A percentile compares a stretch with the other conserved stretches of the same genome.
Conservation (phyloP, 2,797 vertebrate species). For the Enteromius afrohamiltoni region DNA sequence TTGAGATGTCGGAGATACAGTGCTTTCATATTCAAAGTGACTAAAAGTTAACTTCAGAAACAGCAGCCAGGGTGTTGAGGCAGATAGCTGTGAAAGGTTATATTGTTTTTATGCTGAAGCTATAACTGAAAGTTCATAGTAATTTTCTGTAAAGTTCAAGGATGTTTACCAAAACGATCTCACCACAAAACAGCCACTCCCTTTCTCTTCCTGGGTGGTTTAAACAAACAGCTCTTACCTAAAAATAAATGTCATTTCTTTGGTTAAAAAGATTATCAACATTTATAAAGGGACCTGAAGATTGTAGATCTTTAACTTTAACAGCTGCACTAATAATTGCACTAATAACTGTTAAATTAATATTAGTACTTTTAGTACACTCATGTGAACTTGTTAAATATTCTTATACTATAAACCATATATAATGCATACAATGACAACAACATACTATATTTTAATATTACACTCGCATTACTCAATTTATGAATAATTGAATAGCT, state of each 20-base stretch:
- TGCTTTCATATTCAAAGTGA: neutral
- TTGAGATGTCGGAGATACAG: neutral
- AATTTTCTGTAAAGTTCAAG: neutral
- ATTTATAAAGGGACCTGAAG: neutral
- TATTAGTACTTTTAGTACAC: neutral
- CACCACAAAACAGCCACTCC: conserved; percentile 17
- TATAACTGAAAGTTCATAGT: neutral
- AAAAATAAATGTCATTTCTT: neutral
- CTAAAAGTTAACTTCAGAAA: neutral
- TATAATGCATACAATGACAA: neutral
- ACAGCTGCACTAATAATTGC: neutral
- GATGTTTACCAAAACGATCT: conserved; percentile 10
- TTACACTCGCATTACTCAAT: neutral
- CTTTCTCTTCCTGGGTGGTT: conserved; percentile 5
- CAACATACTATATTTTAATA: neutral
- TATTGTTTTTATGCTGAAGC: neutral
- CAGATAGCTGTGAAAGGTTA: neutral
- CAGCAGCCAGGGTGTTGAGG: neutral
- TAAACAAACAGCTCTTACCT: neutral
- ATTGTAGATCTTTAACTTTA: neutral
- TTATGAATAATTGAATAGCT: neutral
- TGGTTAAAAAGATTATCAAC: neutral
- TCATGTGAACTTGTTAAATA: neutral
- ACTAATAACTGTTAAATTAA: neutral
- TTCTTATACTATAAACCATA: neutral